Evolutionary conservation across 2,797 vertebrate species (phyloP).

Genomic region (Rhincodon typus): DNA sequence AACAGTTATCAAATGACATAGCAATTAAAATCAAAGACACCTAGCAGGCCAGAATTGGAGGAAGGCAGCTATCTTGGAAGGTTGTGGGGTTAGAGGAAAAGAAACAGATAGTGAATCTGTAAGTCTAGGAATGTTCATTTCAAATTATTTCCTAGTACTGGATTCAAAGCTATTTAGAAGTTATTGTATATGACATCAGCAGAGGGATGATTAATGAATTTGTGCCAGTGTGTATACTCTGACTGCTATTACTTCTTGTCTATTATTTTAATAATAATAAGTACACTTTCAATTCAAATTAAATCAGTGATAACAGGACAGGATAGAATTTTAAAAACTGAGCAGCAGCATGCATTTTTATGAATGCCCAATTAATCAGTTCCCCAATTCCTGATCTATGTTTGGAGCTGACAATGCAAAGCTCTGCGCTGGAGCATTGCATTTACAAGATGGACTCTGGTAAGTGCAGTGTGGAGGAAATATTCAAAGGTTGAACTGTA

Average conservation of each 20-base stretch:
- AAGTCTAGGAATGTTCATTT: neutral
- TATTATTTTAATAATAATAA: no score
- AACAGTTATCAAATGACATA: no score
- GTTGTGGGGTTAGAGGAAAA: no score
- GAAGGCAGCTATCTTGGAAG: no score
- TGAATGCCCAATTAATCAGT: neutral
- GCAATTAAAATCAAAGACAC: no score
- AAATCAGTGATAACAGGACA: neutral
- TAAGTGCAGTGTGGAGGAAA: neutral
- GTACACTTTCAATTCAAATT: neutral
- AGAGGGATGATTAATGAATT: neutral
- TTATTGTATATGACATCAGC: neutral
- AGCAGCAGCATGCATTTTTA: neutral
- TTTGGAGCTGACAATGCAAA: neutral
- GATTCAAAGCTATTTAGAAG: neutral
- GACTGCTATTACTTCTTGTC: neutral
- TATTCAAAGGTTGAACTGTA: neutral
- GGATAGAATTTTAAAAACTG: neutral
- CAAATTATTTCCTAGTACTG: neutral
- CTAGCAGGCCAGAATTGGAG: no score
- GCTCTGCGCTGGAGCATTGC: neutral
- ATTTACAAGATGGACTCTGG: neutral
- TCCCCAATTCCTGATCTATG: neutral
- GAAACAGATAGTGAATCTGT: no score
- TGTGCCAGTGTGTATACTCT: neutral